A percentile compares a stretch with the other conserved stretches of the same genome.
Conservation (phyloP, 2,797 vertebrate genomes). For the Pseudochaenichthys georgianus region DNA sequence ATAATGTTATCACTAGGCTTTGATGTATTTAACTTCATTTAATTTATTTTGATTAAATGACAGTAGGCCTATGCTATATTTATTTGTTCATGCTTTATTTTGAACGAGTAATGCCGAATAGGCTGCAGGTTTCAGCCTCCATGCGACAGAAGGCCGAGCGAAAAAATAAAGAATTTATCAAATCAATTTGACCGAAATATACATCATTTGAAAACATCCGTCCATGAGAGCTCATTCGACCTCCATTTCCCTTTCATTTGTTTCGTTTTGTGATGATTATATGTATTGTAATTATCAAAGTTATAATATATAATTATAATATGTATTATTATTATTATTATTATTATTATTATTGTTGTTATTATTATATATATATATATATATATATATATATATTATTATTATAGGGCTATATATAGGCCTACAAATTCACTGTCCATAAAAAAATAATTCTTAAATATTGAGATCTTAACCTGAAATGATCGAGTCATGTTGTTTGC, state of each 20-base stretch:
- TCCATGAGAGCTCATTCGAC: background rate
- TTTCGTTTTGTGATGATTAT: too few species aligned
- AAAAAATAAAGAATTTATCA: background rate
- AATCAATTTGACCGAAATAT: background rate
- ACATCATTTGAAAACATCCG: background rate
- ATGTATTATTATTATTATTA: background rate
- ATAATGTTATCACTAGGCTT: background rate
- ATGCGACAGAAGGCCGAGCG: background rate
- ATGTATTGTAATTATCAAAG: too few species aligned
- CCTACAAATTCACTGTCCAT: background rate
- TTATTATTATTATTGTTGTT: too few species aligned
- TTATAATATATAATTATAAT: too few species aligned
- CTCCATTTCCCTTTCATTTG: too few species aligned
- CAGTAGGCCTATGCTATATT: background rate
- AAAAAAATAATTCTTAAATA: background rate
- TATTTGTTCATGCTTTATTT: slow-evolving; percentile 3
- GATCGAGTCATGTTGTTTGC: background rate
- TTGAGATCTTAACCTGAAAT: background rate
- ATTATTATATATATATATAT: too few species aligned
- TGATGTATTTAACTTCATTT: background rate
- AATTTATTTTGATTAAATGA: background rate
- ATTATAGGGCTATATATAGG: background rate
- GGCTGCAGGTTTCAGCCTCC: background rate
- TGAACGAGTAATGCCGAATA: background rate
- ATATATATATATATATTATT: background rate